Conservation (phyloP, 2,888 invertebrate genomes). For the Polyploca ridens region DNA sequence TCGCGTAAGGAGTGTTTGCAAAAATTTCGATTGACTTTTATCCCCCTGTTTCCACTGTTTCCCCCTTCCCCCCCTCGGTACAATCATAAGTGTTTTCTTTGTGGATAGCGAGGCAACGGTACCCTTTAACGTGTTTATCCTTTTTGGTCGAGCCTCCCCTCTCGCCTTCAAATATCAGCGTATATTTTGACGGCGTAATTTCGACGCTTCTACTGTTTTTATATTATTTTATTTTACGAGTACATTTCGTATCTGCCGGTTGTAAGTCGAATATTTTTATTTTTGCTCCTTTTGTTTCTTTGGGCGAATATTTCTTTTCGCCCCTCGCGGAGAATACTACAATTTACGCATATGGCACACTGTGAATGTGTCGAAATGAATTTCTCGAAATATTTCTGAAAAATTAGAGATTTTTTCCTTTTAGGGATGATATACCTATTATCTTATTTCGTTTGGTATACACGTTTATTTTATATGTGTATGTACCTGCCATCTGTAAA, state of each 20-base stretch:
- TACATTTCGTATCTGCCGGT: constrained; percentile 34
- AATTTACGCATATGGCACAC: constrained; percentile 9
- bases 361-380: background rate
- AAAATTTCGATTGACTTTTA: constrained; percentile 74
- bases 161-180: constrained; percentile 20
- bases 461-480: background rate
- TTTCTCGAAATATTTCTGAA: background rate
- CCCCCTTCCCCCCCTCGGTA: constrained; percentile 52
- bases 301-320: background rate
- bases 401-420: background rate
- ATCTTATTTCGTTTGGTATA: background rate
- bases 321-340: background rate
- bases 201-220: constrained; percentile 50
- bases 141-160: constrained; percentile 70
- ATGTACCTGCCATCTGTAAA: too few species aligned
- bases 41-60: constrained; percentile 42
- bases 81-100: constrained; percentile 81
- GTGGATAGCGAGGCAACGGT: constrained; percentile 70
- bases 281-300: background rate
- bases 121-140: constrained; percentile 82
- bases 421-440: background rate
- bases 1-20: constrained; percentile 52
- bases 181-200: constrained; percentile 62
- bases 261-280: constrained; percentile 9
- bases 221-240: constrained; percentile 44